Evolutionary conservation across 53 echinoderm and acorn worm species (phyloP), one percentile per base, ranked within the genome.

Genomic region (Echinarachnius parma): DNA sequence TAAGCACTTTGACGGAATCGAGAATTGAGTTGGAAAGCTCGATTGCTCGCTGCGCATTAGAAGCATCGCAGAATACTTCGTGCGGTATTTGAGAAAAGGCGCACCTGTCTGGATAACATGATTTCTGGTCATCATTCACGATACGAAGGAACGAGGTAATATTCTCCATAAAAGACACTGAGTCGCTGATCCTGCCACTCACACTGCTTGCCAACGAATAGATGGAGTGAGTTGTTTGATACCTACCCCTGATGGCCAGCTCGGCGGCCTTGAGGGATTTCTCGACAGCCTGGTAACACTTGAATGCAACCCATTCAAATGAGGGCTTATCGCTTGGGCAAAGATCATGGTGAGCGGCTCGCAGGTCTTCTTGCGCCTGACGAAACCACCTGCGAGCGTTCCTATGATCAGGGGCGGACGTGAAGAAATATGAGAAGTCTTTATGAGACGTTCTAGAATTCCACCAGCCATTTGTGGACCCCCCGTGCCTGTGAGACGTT

Each of bases 261-360:
- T 81, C 62, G 9, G 63, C 74, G 37, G 81, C 81, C 36, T 62
- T 81, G 29, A 81, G 60, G 15, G 74, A 48, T 32, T 74, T 81
- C 33, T 81, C 81, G 7, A 62, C 75, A 13, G 74, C 74, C 28
- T 72, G 61, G 5, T 61, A 54, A 15, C 81, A 81, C 39, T 61
- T 72, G 31, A 53, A 53, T 19, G 62, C 27, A 9, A 53, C 61
- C 81, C 81, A 81, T 33, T 81, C 72, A 21, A 74, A 57, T 14
- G 53, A 81, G 8, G 62, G 39, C n/a, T 60, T 59, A 34, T 81
- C 62, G 42, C 14, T 36, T 25, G 57, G 56, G 8, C 42, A 5
- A 27, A 72, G 34, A 27, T 72, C 74, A 9, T 72, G 55, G 11
- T 28, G 18, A 10, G 56, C 74, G 18, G 74, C 55, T 3, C 74